A percentile compares a stretch with the other conserved stretches of the same genome.
Conservation (phyloP, 2,888 invertebrate species). For the Ramazzottius varieornatus region DNA sequence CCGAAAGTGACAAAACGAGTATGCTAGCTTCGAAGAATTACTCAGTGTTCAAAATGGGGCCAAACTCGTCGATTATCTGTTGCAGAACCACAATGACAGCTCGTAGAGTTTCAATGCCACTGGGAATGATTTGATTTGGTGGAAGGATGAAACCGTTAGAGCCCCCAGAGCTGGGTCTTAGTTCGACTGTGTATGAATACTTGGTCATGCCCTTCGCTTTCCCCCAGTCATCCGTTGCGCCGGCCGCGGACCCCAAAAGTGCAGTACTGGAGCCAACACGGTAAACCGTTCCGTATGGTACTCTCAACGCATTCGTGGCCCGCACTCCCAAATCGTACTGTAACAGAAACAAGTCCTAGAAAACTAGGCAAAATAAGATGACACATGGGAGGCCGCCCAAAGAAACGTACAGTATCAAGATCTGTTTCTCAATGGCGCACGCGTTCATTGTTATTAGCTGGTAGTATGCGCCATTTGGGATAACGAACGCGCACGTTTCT, state of each 20-base stretch:
- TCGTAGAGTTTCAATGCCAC: not conserved
- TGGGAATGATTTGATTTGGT: not conserved
- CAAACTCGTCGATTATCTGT: not conserved
- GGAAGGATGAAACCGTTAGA: not conserved
- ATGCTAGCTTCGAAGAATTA: no score
- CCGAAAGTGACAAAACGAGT: no score
- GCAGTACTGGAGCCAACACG: not conserved
- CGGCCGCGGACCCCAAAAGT: not conserved
- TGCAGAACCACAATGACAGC: not conserved
- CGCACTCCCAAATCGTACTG: not conserved
- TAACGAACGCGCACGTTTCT: no score
- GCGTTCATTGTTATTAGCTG: no score
- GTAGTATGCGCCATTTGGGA: no score
- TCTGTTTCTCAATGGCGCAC: no score
- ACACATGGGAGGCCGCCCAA: no score
- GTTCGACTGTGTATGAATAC: not conserved
- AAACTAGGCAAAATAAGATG: no score
- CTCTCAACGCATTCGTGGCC: not conserved
- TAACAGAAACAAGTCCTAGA: not conserved
- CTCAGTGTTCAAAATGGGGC: not conserved
- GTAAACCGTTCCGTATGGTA: not conserved
- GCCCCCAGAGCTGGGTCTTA: not conserved
- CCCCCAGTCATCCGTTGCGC: not conserved
- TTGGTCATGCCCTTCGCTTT: not conserved
- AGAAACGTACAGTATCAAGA: no score